Conservation (phyloP, 2,797 vertebrate genomes). For the Micrastur ruficollis region DNA sequence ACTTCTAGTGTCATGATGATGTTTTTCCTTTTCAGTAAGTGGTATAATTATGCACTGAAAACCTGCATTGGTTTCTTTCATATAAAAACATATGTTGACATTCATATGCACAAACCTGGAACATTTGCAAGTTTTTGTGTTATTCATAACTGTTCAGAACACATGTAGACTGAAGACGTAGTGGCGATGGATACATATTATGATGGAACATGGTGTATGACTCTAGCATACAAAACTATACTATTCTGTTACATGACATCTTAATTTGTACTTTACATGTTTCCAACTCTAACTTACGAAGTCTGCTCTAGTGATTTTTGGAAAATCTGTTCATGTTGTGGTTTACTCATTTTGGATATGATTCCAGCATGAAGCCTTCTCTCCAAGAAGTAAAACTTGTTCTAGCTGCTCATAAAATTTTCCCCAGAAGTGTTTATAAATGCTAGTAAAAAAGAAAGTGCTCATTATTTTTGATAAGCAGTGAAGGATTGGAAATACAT, state of each 20-base stretch:
- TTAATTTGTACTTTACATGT: conserved; percentile 31
- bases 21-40: background rate
- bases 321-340: conserved; percentile 57
- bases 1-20: background rate
- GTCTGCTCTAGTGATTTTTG: conserved; percentile 35
- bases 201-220: background rate
- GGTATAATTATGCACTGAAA: background rate
- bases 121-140: background rate
- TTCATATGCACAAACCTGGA: background rate
- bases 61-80: background rate
- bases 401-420: conserved; percentile 78
- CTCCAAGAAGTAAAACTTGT: conserved; percentile 72
- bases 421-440: conserved; percentile 79
- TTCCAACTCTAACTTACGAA: background rate
- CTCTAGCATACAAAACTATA: background rate
- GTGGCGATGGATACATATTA: background rate
- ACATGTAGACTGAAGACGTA: background rate
- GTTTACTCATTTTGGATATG: conserved; percentile 72
- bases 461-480: conserved; percentile 82
- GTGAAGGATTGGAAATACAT: conserved; percentile 70
- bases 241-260: conserved; percentile 10
- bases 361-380: conserved; percentile 66
- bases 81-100: background rate
- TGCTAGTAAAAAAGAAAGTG: conserved; percentile 76
- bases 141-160: background rate